Evolutionary conservation across 2,113 vertebrate genomes (phyloP).

Genomic region (Ia io): DNA sequence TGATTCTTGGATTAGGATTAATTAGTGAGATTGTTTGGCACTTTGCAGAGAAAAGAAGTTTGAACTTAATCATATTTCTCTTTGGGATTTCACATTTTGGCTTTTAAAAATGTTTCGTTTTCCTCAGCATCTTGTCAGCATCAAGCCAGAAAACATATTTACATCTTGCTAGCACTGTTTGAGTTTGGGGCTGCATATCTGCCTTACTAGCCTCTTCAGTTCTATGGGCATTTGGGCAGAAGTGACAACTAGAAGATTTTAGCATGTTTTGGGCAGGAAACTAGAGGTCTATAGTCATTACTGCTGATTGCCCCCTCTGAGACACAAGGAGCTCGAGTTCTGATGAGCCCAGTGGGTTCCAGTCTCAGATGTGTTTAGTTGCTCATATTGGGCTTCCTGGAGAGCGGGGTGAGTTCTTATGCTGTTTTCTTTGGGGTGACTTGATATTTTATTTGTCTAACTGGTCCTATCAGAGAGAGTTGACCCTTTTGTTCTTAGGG

Average conservation of each 20-base stretch:
- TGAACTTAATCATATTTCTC: background rate
- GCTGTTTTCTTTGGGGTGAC: background rate
- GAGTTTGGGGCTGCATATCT: background rate
- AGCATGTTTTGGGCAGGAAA: background rate
- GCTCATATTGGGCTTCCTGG: background rate
- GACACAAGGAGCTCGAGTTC: background rate
- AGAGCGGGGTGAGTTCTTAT: background rate
- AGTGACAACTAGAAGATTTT: background rate
- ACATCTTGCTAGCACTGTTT: background rate
- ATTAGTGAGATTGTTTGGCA: background rate
- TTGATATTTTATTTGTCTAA: constrained; percentile 2
- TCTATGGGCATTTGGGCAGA: constrained; percentile 12
- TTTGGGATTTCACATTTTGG: background rate
- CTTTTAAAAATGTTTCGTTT: constrained; percentile 20
- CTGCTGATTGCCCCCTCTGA: background rate
- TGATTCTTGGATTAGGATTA: background rate
- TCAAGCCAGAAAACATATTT: background rate
- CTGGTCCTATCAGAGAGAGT: background rate
- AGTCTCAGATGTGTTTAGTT: background rate
- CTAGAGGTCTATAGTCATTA: background rate
- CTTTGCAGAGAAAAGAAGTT: constrained; percentile 3
- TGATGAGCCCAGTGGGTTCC: background rate
- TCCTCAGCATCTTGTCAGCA: background rate
- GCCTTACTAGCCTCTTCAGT: background rate
- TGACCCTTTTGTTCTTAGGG: background rate